Conservation (phyloP, 2,113 vertebrate genomes). For the Hymenochirus boettgeri region DNA sequence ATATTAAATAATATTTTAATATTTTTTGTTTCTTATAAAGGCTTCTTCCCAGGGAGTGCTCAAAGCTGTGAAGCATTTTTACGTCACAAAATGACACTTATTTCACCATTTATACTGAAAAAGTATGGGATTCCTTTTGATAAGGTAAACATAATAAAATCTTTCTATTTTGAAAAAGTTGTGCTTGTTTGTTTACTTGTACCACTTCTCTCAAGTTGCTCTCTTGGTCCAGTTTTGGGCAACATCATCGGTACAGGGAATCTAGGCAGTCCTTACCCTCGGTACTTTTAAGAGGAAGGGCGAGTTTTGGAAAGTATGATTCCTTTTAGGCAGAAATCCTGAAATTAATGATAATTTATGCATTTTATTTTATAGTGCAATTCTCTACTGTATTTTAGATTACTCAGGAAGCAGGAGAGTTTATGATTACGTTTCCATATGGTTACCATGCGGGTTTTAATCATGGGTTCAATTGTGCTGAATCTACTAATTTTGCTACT, state of each 20-base stretch:
- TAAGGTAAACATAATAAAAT: too few relatives aligned
- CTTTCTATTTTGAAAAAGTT: too few relatives aligned
- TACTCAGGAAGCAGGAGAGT: constrained; percentile 91
- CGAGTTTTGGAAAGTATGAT: too few relatives aligned
- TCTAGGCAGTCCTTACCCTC: too few relatives aligned
- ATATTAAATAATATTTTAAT: neutral
- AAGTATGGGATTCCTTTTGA: constrained; percentile 94
- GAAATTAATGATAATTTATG: too few relatives aligned
- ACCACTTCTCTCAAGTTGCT: too few relatives aligned
- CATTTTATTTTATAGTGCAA: too few relatives aligned
- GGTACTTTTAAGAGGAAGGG: too few relatives aligned
- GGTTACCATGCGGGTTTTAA: constrained; percentile 96
- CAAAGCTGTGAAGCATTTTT: constrained; percentile 96
- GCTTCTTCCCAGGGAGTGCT: constrained; percentile 96
- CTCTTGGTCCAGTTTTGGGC: too few relatives aligned
- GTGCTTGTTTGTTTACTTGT: too few relatives aligned
- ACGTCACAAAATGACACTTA: constrained; percentile 97
- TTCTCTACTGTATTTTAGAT: constrained; percentile 73
- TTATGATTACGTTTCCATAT: constrained; percentile 93
- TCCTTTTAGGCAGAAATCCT: too few relatives aligned
- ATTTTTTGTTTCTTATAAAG: constrained; percentile 53
- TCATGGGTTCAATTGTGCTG: constrained; percentile 97
- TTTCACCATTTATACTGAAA: constrained; percentile 91
- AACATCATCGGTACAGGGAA: too few relatives aligned
- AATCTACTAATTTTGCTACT: constrained; percentile 95